Base-by-base conservation (phyloP, 2,113 vertebrate genomes). In the Prionailurus bengalensis region DNA sequence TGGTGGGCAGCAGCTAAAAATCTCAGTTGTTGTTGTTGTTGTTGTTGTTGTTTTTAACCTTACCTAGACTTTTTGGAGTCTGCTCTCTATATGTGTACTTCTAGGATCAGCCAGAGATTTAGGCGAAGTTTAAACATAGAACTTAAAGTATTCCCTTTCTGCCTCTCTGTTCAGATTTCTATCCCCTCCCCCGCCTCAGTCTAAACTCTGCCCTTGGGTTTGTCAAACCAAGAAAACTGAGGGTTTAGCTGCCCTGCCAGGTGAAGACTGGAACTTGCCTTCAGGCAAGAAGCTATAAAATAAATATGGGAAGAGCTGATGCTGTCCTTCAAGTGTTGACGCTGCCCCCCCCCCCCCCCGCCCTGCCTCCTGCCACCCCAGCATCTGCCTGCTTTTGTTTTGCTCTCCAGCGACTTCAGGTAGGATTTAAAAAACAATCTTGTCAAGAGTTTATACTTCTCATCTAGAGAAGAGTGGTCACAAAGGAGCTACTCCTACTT, bases 41-140 rank as follows among this genome's bases (percentile, higher is more conserved):
- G 58, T 61, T 66, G 95, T 91, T 31, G 19, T 33, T 86, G 21
- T 61, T 66, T 95, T 71, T 89, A 90, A 58, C n/a, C 25, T 89
- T 85, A 94, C 61, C 21, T 96, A 83, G 58, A 5, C 48, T 84
- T 94, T 48, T 86, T 89, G 68, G 84, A 95, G 31, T 68, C 71
- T 97, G 48, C 45, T 61, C 9, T 92, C 15, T 78, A 39, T 7
- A 15, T 73, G n/a, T 89, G 29, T 94, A 74, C 68, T 94, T 97
- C 90, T 15, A 97, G 33, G 31, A 91, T 96, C 82, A 92, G 61
- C 1, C 82, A 93, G 61, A n/a, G n/a, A 89, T 85, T 63, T 89
- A 93, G 66, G 71, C 23, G 55, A 93, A 81, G 68, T 95, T 96
- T 93, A 91, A 94, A 88, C 33, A 93, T 39, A 74, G 61, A 96